A percentile compares a stretch with the other conserved stretches of the same genome.
Evolutionary conservation across 1,140 invertebrate genomes (phyloP).

Genomic region (Plectus sambesii): DNA sequence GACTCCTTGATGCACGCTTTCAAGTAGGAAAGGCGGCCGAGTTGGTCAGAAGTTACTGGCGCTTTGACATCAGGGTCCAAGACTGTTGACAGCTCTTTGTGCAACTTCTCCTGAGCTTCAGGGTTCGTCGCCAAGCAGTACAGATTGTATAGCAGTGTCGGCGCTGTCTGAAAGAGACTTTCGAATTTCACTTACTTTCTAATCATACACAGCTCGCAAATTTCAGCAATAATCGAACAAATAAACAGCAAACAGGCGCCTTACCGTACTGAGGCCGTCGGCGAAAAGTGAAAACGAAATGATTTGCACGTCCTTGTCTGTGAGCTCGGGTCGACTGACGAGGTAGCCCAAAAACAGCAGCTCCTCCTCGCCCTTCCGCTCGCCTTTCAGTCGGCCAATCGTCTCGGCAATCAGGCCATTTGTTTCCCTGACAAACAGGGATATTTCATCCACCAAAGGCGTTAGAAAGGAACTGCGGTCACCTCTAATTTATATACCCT

Average conservation of each 20-base stretch:
- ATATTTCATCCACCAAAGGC: too few relatives aligned
- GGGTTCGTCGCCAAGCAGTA: constrained; percentile 67
- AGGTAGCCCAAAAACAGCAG: constrained; percentile 51
- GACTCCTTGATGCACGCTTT: constrained; percentile 74
- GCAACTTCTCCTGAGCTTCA: constrained; percentile 60
- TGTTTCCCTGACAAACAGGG: constrained; percentile 25
- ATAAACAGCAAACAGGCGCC: too few relatives aligned
- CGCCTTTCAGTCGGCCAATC: constrained; percentile 27
- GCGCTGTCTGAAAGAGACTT: constrained; percentile 60
- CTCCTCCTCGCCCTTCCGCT: constrained; percentile 42
- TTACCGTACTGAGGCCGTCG: constrained; percentile 75
- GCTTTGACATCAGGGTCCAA: constrained; percentile 52
- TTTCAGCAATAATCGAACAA: too few relatives aligned
- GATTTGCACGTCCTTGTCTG: constrained; percentile 58
- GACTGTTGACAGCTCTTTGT: constrained; percentile 61
- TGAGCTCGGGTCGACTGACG: constrained; percentile 48
- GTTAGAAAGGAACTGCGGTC: too few relatives aligned
- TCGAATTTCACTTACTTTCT: constrained; percentile 1
- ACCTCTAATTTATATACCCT: too few relatives aligned
- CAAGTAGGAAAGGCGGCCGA: constrained; percentile 60
- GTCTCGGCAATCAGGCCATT: constrained; percentile 38
- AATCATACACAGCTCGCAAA: too few relatives aligned
- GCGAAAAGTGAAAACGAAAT: constrained; percentile 67
- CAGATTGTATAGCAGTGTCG: constrained; percentile 63
- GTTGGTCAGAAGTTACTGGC: constrained; percentile 52